phyloP scores from a whole-genome alignment of 2,797 vertebrate species.

The Gymnoscopelus braueri region DNA sequence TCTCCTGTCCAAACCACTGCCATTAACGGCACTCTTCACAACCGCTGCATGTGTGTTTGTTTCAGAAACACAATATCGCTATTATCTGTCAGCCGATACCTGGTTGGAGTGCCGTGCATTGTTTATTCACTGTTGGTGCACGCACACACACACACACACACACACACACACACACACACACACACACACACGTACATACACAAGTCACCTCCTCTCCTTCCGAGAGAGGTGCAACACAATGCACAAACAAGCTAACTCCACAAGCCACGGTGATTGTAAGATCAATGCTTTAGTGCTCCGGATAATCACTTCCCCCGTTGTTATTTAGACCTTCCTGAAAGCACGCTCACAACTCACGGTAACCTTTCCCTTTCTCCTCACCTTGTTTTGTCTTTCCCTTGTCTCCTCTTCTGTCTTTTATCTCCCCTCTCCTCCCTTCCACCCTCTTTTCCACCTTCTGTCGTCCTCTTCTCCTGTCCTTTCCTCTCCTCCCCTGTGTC shows the following conservation, averaged over 20 bases:
- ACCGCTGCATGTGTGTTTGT: slow-evolving; percentile 59
- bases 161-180: slow-evolving; percentile 33
- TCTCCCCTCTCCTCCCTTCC: background rate
- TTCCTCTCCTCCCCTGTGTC: slow-evolving; percentile 16
- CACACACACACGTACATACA: slow-evolving; percentile 38
- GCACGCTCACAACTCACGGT: slow-evolving; percentile 50
- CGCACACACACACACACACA: slow-evolving; percentile 28
- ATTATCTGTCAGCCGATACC: slow-evolving; percentile 80
- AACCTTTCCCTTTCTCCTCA: slow-evolving; percentile 19
- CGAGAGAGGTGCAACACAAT: slow-evolving; percentile 8
- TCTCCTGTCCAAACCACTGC: slow-evolving; percentile 77
- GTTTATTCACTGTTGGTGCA: slow-evolving; percentile 61
- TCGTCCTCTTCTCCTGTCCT: background rate
- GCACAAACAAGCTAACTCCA: slow-evolving; percentile 58
- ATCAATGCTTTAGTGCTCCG: slow-evolving; percentile 53
- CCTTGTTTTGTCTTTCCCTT: slow-evolving; percentile 29
- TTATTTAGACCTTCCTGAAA: slow-evolving; percentile 55
- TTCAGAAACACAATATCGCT: slow-evolving; percentile 76
- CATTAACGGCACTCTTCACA: slow-evolving; percentile 67
- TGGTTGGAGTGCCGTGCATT: slow-evolving; percentile 61
- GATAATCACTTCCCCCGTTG: slow-evolving; percentile 39
- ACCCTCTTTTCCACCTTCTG: background rate
- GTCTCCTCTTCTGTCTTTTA: slow-evolving; percentile 20
- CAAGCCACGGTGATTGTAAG: slow-evolving; percentile 46
- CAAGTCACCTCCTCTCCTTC: slow-evolving; percentile 14